Evolutionary conservation across 1,140 invertebrate genomes (phyloP).

Genomic region (Drosophila nannoptera): DNA sequence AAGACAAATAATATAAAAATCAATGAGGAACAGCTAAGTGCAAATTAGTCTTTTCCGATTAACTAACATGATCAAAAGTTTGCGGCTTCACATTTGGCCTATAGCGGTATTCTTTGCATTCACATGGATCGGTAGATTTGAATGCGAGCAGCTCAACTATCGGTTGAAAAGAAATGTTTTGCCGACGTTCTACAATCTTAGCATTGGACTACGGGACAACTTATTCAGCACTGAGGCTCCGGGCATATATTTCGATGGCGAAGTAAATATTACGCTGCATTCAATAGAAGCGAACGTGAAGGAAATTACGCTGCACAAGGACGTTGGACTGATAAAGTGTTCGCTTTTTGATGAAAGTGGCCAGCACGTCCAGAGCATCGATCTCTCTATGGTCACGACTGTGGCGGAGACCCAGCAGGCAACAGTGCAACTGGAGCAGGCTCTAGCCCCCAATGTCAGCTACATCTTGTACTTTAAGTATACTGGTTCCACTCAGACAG

Average conservation of each 20-base stretch:
- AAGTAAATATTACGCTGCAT: constrained; percentile 80
- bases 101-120: constrained; percentile 6
- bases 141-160: constrained; percentile 26
- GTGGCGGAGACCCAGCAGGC: constrained; percentile 37
- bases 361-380: constrained; percentile 9
- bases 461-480: constrained; percentile 69
- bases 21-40: background rate
- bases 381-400: background rate
- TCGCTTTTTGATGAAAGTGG: constrained; percentile 23
- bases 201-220: constrained; percentile 80
- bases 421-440: constrained; percentile 15
- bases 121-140: background rate
- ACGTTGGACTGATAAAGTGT: constrained; percentile 45
- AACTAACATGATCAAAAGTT: constrained; percentile 16
- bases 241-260: constrained; percentile 81
- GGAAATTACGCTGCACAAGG: constrained; percentile 83
- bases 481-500: constrained; percentile 72
- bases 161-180: constrained; percentile 24
- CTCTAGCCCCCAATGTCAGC: constrained; percentile 7
- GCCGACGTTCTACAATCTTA: constrained; percentile 84
- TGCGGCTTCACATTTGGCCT: background rate
- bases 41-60: constrained; percentile 9
- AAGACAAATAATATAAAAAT: background rate
- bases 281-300: constrained; percentile 50
- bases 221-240: constrained; percentile 70